Evolutionary conservation across 2,797 vertebrate genomes (phyloP).

Genomic region (Peromyscus nudipes): DNA sequence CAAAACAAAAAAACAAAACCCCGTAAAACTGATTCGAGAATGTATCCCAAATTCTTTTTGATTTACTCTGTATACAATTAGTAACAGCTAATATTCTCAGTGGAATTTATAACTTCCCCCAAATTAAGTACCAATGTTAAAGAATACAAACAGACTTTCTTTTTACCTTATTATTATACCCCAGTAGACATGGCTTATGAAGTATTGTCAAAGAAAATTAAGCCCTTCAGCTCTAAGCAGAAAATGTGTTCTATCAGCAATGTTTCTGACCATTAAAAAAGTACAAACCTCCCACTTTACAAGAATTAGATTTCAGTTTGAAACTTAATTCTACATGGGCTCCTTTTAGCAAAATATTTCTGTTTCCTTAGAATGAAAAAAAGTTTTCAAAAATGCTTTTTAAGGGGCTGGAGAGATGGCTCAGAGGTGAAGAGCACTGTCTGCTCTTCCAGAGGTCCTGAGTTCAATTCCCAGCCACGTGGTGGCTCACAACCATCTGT

Average conservation of each 20-base stretch:
- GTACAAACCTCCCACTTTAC: conserved; percentile 25
- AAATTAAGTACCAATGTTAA: not conserved
- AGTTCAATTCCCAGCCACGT: too few species aligned
- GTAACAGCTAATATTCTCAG: not conserved
- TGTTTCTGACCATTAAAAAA: not conserved
- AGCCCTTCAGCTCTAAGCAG: not conserved
- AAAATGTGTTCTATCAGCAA: conserved; percentile 20
- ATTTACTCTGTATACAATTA: not conserved
- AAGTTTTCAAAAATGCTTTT: not conserved
- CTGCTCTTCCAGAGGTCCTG: too few species aligned
- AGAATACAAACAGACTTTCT: not conserved
- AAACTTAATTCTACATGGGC: conserved; percentile 33
- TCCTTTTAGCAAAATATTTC: conserved; percentile 1
- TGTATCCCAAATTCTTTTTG: not conserved
- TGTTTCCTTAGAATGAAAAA: conserved; percentile 8
- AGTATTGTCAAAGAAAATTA: conserved; percentile 23
- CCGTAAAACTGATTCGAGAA: not conserved
- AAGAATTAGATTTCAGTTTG: conserved; percentile 30
- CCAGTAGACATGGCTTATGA: not conserved
- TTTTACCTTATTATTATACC: not conserved
- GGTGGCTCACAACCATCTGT: too few species aligned
- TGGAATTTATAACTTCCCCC: not conserved
- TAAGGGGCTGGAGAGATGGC: too few species aligned
- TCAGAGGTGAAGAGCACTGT: too few species aligned
- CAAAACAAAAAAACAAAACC: too few species aligned